A percentile compares a stretch with the other conserved stretches of the same genome.
Evolutionary conservation across 2,888 invertebrate species (phyloP).

Genomic region (Amiota mariae): DNA sequence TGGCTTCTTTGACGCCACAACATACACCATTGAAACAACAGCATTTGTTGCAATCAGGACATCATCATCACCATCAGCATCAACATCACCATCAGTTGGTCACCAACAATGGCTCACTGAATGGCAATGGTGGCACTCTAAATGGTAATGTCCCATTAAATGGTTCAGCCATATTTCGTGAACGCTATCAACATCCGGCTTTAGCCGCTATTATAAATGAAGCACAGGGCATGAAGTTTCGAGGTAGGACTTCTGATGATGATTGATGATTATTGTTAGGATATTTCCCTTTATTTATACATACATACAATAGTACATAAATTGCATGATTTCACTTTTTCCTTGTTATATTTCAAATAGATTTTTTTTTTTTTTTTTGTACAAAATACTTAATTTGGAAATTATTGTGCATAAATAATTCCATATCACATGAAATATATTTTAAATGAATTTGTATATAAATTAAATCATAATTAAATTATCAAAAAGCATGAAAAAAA

Average conservation of each 20-base stretch:
- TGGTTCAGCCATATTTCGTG: constrained; percentile 70
- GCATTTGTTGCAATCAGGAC: constrained; percentile 22
- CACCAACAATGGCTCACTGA: constrained; percentile 47
- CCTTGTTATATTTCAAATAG: background rate
- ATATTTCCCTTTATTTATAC: constrained; percentile 18
- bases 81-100: constrained; percentile 5
- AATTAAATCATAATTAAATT: no score
- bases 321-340: background rate
- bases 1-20: constrained; percentile 62
- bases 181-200: constrained; percentile 73
- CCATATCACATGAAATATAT: constrained; percentile 10
- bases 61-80: constrained; percentile 31
- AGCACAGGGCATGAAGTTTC: constrained; percentile 71
- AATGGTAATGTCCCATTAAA: constrained; percentile 55
- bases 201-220: constrained; percentile 73
- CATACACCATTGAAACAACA: constrained; percentile 61
- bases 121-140: constrained; percentile 37
- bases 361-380: constrained; percentile 29
- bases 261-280: background rate
- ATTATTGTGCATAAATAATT: no score
- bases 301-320: background rate
- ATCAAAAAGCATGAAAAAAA: background rate
- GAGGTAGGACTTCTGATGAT: constrained; percentile 60
- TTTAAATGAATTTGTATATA: background rate
- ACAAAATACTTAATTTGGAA: no score